Evolutionary conservation across 2,797 vertebrate genomes (phyloP).

Genomic region (Anguilla pacifica): DNA sequence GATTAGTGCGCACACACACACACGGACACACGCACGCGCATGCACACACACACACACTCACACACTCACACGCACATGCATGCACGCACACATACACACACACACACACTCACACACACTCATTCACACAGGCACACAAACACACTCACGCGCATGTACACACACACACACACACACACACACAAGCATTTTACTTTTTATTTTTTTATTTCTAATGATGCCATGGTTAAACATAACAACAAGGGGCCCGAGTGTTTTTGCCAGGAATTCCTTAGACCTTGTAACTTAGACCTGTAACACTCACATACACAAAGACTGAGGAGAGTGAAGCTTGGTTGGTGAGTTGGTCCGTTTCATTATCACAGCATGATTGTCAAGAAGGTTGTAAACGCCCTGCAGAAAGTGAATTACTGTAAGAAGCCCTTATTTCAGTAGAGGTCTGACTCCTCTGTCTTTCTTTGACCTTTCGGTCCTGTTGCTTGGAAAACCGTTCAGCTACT

Average conservation of each 20-base stretch:
- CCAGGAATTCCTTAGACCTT: too few species aligned
- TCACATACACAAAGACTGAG: too few species aligned
- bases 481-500: neutral
- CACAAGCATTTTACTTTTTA: neutral
- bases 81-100: neutral
- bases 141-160: neutral
- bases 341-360: too few species aligned
- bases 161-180: neutral
- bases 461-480: neutral
- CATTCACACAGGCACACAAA: slow-evolving; percentile 14
- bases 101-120: neutral
- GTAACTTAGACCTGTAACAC: too few species aligned
- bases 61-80: neutral
- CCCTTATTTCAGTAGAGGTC: too few species aligned
- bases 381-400: neutral
- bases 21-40: neutral
- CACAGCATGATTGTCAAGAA: neutral
- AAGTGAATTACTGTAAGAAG: too few species aligned
- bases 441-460: neutral
- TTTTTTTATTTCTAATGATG: neutral
- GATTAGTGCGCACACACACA: neutral
- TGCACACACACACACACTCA: neutral
- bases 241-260: too few species aligned
- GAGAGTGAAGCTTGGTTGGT: too few species aligned
- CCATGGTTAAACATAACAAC: neutral